Evolutionary conservation across 2,888 invertebrate species (phyloP).

Genomic region (Plemyria rubiginata): DNA sequence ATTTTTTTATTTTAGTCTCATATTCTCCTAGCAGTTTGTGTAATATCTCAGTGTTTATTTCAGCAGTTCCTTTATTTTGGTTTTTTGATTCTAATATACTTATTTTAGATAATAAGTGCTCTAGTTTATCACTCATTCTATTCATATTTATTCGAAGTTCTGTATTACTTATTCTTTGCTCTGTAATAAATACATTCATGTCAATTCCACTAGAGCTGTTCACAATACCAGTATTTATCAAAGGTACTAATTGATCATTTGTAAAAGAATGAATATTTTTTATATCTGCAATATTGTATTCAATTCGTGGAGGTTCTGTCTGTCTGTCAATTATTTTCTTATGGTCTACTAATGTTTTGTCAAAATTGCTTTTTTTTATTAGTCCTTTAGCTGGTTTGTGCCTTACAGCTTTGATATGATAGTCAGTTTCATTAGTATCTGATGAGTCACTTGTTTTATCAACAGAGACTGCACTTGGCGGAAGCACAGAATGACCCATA

Average conservation of each 20-base stretch:
- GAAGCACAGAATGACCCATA: slow-evolving; percentile 76
- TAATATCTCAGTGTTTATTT: slow-evolving; percentile 60
- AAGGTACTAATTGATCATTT: slow-evolving; percentile 59
- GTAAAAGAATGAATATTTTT: slow-evolving; percentile 44
- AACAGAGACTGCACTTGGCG: slow-evolving; percentile 47
- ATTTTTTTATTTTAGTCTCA: slow-evolving; percentile 72
- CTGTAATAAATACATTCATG: slow-evolving; percentile 62
- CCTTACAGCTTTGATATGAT: slow-evolving; percentile 53
- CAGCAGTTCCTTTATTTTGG: slow-evolving; percentile 37
- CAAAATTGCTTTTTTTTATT: slow-evolving; percentile 50
- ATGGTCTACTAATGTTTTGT: slow-evolving; percentile 46
- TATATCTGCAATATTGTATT: slow-evolving; percentile 39
- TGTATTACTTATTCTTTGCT: slow-evolving; percentile 73
- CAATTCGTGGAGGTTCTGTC: slow-evolving; percentile 40
- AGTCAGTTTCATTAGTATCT: slow-evolving; percentile 59
- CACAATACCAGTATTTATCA: slow-evolving; percentile 50
- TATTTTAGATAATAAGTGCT: slow-evolving; percentile 61
- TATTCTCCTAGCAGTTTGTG: slow-evolving; percentile 71
- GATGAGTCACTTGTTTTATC: slow-evolving; percentile 69
- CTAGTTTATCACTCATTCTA: slow-evolving; percentile 70
- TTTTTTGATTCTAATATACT: slow-evolving; percentile 49
- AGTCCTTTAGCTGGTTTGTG: slow-evolving; percentile 60
- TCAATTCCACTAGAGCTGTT: slow-evolving; percentile 51
- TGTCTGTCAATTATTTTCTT: slow-evolving; percentile 46
- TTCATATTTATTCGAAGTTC: slow-evolving; percentile 74